Evolutionary conservation across 2,797 vertebrate genomes (phyloP).

Genomic region (Manis pentadactyla): DNA sequence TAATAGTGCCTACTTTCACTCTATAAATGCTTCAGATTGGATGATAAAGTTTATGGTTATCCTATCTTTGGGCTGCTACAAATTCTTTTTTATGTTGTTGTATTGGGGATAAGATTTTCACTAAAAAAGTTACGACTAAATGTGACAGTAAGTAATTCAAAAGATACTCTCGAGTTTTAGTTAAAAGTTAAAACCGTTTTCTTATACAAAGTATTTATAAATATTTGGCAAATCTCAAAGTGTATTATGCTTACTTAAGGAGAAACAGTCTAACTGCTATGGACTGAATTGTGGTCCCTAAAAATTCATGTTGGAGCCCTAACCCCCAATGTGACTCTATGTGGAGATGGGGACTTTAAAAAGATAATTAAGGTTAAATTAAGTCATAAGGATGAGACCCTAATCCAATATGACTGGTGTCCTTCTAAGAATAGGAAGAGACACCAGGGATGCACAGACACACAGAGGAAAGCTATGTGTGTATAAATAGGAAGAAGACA

Average conservation of each 20-base stretch:
- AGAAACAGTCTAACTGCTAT: not conserved
- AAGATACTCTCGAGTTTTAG: slow-evolving; percentile 24
- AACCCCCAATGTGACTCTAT: not conserved
- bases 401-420: not conserved
- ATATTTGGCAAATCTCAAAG: not conserved
- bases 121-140: not conserved
- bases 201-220: slow-evolving; percentile 21
- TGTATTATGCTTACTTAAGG: not conserved
- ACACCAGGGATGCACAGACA: not conserved
- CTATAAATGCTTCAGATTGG: not conserved
- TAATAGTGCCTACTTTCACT: slow-evolving; percentile 18
- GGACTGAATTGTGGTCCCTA: not conserved
- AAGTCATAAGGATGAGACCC: not conserved
- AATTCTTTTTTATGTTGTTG: not conserved
- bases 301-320: not conserved
- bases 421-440: not conserved
- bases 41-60: not conserved
- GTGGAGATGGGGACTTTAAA: not conserved
- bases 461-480: not conserved
- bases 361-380: not conserved
- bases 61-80: not conserved
- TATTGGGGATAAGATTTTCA: slow-evolving; percentile 36
- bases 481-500: not conserved
- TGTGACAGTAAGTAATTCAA: not conserved
- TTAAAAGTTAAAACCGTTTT: not conserved